Evolutionary conservation across 2,888 invertebrate genomes (phyloP).

Genomic region (Melieria picta): DNA sequence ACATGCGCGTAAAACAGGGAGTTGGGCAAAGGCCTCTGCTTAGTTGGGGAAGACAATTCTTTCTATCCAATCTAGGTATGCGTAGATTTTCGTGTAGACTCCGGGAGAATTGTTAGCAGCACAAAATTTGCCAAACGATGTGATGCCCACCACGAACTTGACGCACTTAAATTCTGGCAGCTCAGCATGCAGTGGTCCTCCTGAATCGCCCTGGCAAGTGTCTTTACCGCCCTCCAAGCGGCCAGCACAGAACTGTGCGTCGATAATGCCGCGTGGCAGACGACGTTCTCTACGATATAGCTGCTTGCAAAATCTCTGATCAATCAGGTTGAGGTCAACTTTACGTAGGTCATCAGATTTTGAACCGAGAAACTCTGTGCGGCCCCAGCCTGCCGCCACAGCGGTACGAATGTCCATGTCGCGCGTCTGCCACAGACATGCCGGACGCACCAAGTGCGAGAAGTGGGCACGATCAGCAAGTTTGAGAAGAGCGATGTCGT

Average conservation of each 20-base stretch:
- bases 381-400: conserved; percentile 65
- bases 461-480: conserved; percentile 58
- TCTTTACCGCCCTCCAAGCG: conserved; percentile 62
- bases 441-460: conserved; percentile 58
- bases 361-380: conserved; percentile 56
- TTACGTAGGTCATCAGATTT: conserved; percentile 63
- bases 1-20: conserved; percentile 4
- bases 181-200: conserved; percentile 62
- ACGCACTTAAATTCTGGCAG: conserved; percentile 61
- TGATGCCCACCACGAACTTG: conserved; percentile 63
- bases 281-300: conserved; percentile 58
- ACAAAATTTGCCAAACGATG: conserved; percentile 65
- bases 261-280: conserved; percentile 61
- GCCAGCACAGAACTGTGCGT: conserved; percentile 66
- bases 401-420: conserved; percentile 50
- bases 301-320: conserved; percentile 55
- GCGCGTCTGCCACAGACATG: conserved; percentile 63
- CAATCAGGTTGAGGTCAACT: conserved; percentile 60
- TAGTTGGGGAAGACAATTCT: conserved; percentile 53
- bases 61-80: conserved; percentile 64
- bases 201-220: conserved; percentile 65
- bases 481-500: conserved; percentile 71
- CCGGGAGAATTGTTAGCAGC: conserved; percentile 51
- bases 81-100: conserved; percentile 60
- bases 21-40: too few relatives aligned